Evolutionary conservation across 2,888 invertebrate species (phyloP).

Genomic region (Trichopria drosophilae): DNA sequence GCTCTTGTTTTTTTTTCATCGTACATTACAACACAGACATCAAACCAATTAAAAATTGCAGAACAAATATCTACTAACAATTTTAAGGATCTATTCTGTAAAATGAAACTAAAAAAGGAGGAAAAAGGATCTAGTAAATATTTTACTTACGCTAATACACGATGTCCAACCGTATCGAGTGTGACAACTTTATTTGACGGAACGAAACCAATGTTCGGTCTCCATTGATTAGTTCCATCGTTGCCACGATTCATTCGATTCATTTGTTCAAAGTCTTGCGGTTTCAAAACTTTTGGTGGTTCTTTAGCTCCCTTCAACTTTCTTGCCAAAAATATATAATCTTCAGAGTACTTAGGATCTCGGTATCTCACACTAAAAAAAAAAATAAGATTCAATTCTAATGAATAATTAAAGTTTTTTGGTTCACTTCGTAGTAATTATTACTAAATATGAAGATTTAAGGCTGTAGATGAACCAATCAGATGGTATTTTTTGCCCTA

Average conservation of each 20-base stretch:
- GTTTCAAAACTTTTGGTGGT: constrained; percentile 77
- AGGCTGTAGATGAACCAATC: too few species aligned
- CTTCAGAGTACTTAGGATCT: constrained; percentile 77
- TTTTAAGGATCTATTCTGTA: background rate
- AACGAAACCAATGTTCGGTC: constrained; percentile 78
- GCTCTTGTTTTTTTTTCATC: too few species aligned
- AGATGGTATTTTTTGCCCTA: too few species aligned
- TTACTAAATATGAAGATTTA: too few species aligned
- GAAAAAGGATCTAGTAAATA: background rate
- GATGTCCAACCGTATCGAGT: constrained; percentile 72
- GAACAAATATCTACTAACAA: too few species aligned
- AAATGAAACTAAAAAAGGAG: background rate
- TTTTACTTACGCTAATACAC: constrained; percentile 69
- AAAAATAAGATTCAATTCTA: background rate
- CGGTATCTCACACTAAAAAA: constrained; percentile 71
- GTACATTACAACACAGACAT: too few species aligned
- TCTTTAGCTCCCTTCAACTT: constrained; percentile 69
- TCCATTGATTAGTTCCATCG: constrained; percentile 60
- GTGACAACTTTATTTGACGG: constrained; percentile 67
- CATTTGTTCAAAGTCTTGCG: constrained; percentile 72
- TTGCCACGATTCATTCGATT: constrained; percentile 60
- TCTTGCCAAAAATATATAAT: constrained; percentile 78
- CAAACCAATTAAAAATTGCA: too few species aligned
- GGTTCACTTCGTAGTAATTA: too few species aligned
- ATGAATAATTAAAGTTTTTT: constrained; percentile 7